These are phyloP conservation scores for Phodopus roborovskii DNA, from an alignment of 2,113 vertebrate species.

Conservation along the genomic window DNA sequence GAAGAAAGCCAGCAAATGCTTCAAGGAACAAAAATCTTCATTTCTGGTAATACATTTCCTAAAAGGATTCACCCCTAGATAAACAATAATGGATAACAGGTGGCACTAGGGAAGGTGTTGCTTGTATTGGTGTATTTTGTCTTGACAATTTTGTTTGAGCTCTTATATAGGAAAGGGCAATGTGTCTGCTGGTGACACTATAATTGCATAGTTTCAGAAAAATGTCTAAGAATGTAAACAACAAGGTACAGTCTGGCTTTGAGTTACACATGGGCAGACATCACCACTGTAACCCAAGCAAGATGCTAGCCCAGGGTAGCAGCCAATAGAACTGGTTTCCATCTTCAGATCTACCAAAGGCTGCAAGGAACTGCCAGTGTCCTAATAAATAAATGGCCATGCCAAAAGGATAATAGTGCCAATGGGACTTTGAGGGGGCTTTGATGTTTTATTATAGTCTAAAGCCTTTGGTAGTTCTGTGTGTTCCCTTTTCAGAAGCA, in stretches of 20 bases:
- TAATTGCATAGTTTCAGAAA: neutral
- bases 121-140: conserved; percentile 17
- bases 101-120: neutral
- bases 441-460: neutral
- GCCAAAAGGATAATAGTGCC: neutral
- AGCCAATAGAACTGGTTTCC: conserved; percentile 1
- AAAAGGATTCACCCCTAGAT: conserved; percentile 52
- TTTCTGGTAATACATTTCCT: conserved; percentile 60
- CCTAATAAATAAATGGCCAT: conserved; percentile 1
- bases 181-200: neutral
- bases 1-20: neutral
- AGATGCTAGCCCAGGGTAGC: neutral
- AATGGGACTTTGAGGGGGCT: neutral
- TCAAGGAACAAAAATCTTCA: conserved; percentile 49
- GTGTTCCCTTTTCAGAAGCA: conserved; percentile 51
- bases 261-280: neutral
- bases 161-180: neutral
- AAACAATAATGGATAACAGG: conserved; percentile 62
- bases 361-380: neutral
- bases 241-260: neutral
- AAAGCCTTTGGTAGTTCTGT: neutral
- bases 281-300: neutral
- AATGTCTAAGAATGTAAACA: neutral
- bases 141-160: neutral
- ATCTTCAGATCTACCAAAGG: conserved; percentile 16